Conservation (phyloP, 2,888 invertebrate genomes). For the Liodrosophila aerea region DNA sequence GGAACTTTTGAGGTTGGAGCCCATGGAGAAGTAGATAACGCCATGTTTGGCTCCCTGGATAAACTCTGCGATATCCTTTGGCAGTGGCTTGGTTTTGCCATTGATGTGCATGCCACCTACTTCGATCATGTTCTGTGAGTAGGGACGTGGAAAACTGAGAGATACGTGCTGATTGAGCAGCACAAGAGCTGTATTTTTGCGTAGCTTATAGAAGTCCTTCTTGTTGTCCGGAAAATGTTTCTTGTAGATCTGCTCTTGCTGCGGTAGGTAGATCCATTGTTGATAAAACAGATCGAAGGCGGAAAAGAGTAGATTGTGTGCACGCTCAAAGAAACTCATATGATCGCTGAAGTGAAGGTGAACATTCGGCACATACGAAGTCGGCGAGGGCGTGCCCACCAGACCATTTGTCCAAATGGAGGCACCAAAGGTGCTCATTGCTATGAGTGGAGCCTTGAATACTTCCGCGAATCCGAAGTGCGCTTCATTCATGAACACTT, state of each 20-base stretch:
- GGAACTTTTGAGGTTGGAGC: conserved; percentile 79
- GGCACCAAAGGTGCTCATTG: conserved; percentile 62
- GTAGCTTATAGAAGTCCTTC: conserved; percentile 55
- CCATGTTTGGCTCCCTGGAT: conserved; percentile 82
- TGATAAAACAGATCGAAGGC: conserved; percentile 51
- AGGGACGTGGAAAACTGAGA: conserved; percentile 78
- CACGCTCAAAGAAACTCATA: conserved; percentile 79
- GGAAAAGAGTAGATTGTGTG: conserved; percentile 69
- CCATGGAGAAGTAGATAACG: conserved; percentile 83
- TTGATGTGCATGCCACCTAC: conserved; percentile 82
- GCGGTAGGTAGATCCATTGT: conserved; percentile 66
- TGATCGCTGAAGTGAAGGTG: conserved; percentile 70
- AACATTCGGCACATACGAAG: conserved; percentile 76
- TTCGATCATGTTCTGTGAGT: conserved; percentile 81
- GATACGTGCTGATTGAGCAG: conserved; percentile 80
- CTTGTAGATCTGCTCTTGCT: conserved; percentile 59
- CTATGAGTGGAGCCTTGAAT: conserved; percentile 72
- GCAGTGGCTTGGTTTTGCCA: conserved; percentile 67
- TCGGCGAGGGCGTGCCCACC: conserved; percentile 76
- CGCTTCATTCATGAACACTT: conserved; percentile 80
- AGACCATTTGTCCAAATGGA: conserved; percentile 64
- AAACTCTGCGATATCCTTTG: conserved; percentile 79
- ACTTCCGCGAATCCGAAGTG: conserved; percentile 75
- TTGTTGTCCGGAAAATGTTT: conserved; percentile 60
- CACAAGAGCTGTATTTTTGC: conserved; percentile 69